These are phyloP conservation scores for Danio aesculapii DNA, from an alignment of 2,797 vertebrate species.

Conservation along the genomic window DNA sequence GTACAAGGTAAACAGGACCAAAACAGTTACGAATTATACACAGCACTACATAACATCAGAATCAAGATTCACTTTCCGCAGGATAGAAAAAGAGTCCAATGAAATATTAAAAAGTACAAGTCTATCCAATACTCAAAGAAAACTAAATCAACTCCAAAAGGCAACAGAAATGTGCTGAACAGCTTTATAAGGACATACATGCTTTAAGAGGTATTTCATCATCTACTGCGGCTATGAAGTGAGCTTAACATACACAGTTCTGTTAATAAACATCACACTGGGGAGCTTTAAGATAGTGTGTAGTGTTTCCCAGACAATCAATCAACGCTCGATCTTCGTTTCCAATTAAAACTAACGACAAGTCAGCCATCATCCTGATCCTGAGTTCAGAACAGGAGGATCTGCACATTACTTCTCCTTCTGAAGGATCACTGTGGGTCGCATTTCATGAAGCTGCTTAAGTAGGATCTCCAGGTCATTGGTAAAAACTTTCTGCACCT, in stretches of 20 bases:
- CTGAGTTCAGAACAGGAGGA: conserved; percentile 65
- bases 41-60: conserved; percentile 80
- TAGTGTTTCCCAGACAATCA: conserved; percentile 38
- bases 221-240: conserved; percentile 66
- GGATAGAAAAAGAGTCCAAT: conserved; percentile 83
- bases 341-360: conserved; percentile 32
- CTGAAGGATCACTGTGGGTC: conserved; percentile 86
- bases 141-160: conserved; percentile 68
- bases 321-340: conserved; percentile 27
- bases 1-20: conserved; percentile 82
- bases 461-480: conserved; percentile 82
- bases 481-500: conserved; percentile 85
- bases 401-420: conserved; percentile 67
- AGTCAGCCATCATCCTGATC: conserved; percentile 63
- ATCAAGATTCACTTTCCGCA: conserved; percentile 79
- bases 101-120: conserved; percentile 84
- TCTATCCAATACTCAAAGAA: conserved; percentile 68
- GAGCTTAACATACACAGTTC: conserved; percentile 59
- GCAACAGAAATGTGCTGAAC: conserved; percentile 77
- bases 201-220: conserved; percentile 78
- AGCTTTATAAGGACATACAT: conserved; percentile 87
- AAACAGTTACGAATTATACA: conserved; percentile 88
- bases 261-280: conserved; percentile 52
- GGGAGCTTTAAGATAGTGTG: conserved; percentile 46
- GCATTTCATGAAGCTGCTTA: conserved; percentile 95